phyloP scores from a whole-genome alignment of 1,140 invertebrate genomes.

The Mizuhopecten yessoensis region DNA sequence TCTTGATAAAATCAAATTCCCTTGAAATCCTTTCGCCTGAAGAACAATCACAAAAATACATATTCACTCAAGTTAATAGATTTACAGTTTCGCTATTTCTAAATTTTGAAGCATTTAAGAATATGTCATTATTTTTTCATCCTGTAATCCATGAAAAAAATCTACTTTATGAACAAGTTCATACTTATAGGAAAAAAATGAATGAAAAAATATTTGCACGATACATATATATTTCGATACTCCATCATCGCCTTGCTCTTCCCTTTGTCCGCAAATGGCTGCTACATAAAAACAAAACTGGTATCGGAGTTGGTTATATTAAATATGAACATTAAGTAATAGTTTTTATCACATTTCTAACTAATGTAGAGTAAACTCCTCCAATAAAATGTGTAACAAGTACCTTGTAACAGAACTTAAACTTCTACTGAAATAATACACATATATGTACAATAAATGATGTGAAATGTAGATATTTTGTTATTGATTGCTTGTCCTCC shows the following conservation, averaged over 20 bases:
- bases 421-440: slow-evolving; percentile 1
- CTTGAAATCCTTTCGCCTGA: too few relatives aligned
- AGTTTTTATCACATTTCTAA: slow-evolving; percentile 10
- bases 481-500: neutral
- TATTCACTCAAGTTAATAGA: too few relatives aligned
- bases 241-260: neutral
- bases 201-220: too few relatives aligned
- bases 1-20: too few relatives aligned
- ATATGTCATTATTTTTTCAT: too few relatives aligned
- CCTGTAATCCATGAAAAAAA: too few relatives aligned
- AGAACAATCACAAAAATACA: too few relatives aligned
- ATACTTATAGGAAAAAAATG: too few relatives aligned
- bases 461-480: neutral
- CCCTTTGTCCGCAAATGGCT: neutral
- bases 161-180: too few relatives aligned
- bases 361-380: slow-evolving; percentile 3
- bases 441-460: neutral
- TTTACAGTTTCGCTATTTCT: too few relatives aligned
- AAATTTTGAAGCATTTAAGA: too few relatives aligned
- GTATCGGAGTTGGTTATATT: neutral
- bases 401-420: neutral
- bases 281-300: neutral
- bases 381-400: neutral
- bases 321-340: neutral
- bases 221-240: too few relatives aligned